Evolutionary conservation across 2,113 vertebrate species (phyloP).

Genomic region (Centropus unirufus): DNA sequence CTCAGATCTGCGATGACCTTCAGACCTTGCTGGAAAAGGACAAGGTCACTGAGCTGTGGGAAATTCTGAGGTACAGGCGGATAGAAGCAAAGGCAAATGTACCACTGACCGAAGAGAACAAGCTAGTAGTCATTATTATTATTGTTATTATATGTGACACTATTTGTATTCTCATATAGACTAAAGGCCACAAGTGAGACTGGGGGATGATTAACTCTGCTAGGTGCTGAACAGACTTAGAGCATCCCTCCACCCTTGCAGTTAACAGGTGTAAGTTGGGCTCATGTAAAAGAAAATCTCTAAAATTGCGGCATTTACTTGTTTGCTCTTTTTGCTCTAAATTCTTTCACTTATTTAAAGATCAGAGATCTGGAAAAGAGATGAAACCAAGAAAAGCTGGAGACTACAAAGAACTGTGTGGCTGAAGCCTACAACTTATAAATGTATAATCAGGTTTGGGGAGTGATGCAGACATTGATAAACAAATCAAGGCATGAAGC

Average conservation of each 20-base stretch:
- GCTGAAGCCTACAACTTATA: background rate
- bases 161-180: background rate
- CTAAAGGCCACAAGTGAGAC: background rate
- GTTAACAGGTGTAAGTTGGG: background rate
- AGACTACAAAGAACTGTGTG: background rate
- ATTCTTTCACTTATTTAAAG: background rate
- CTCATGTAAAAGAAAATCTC: background rate
- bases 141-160: background rate
- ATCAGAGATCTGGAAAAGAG: background rate
- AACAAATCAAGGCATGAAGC: background rate
- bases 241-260: background rate
- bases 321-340: background rate
- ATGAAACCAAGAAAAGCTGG: background rate
- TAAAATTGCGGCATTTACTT: background rate
- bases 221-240: background rate
- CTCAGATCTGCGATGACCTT: background rate
- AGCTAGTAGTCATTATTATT: background rate
- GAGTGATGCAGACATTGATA: background rate
- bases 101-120: background rate
- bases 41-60: background rate
- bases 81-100: background rate
- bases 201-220: background rate
- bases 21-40: background rate
- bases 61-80: background rate
- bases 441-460: background rate